Base-by-base conservation (phyloP, 2,113 vertebrate species). In the Mesitornis unicolor region DNA sequence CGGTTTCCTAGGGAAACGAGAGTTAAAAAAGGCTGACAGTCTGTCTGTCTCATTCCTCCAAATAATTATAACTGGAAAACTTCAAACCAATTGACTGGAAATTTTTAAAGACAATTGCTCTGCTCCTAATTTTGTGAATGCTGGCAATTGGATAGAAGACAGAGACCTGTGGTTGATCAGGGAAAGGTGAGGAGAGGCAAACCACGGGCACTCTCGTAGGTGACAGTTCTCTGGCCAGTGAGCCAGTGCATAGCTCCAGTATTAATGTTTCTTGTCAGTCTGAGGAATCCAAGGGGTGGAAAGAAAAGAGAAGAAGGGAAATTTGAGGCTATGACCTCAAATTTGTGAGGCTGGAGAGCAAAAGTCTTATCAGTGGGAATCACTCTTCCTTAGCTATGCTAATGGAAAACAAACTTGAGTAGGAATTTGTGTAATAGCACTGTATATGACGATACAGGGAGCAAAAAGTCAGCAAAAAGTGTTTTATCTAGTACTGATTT, bases 11-110 rank as follows among this genome's bases (percentile, higher is more conserved):
- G 91, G 95, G 94, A 96, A 93, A 95, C 53, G 9, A 40, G 73
- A 87, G 74, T 96, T 91, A 51, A 93, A 94, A 91, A 96, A 84
- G 77, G 81, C 84, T 93, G 74, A 78, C 89, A 79, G 95, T 90
- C 92, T 85, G 84, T 78, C 81, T 94, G 94, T 96, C 92, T 93
- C 57, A 26, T 85, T 76, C 61, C 63, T 90, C 70, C 57, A 85
- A 93, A 91, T 93, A 93, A 93, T 87, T 95, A 64, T 68, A 91
- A 85, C 74, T 0, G 0, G 42, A 70, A 56, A 59, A 60, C 92
- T 95, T 93, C 47, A 80, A 70, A 67, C 47, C 56, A 75, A 73
- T 93, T 93, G 75, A 47, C 1, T 38, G 60, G 42, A 77, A 69
- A 74, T 71, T 81, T 83, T 74, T 56, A 20, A 74, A 78, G 60